A percentile compares a stretch with the other conserved stretches of the same genome.
phyloP scores from a whole-genome alignment of 2,113 vertebrate genomes.

The Corvus hawaiiensis region DNA sequence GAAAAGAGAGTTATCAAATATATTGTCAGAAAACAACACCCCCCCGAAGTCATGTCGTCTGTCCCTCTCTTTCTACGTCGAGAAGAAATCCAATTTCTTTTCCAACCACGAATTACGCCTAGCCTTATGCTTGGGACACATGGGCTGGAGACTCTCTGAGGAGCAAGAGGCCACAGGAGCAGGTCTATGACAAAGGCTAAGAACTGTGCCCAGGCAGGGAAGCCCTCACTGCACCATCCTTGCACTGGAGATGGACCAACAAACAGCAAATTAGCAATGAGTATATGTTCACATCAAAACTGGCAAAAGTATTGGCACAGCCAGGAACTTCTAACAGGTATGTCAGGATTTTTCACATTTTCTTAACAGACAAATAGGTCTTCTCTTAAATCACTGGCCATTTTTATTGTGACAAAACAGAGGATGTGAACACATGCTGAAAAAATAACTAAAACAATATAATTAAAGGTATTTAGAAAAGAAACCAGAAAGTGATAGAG shows the following conservation, averaged over 20 bases:
- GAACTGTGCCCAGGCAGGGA: background rate
- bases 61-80: background rate
- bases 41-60: background rate
- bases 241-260: background rate
- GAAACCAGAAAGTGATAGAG: background rate
- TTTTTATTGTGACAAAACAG: background rate
- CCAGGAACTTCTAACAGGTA: background rate
- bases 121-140: rapidly evolving
- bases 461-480: background rate
- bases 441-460: background rate
- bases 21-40: background rate
- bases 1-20: conserved; percentile 8
- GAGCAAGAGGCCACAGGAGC: background rate
- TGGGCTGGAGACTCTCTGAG: background rate
- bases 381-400: background rate
- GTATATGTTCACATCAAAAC: background rate
- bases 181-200: background rate
- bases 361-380: background rate
- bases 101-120: background rate
- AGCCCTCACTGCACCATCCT: background rate
- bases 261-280: background rate
- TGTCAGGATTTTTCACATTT: background rate
- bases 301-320: background rate
- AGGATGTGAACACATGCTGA: background rate
- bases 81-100: background rate